phyloP scores from a whole-genome alignment of 2,888 invertebrate genomes.

The Diarsia brunnea region DNA sequence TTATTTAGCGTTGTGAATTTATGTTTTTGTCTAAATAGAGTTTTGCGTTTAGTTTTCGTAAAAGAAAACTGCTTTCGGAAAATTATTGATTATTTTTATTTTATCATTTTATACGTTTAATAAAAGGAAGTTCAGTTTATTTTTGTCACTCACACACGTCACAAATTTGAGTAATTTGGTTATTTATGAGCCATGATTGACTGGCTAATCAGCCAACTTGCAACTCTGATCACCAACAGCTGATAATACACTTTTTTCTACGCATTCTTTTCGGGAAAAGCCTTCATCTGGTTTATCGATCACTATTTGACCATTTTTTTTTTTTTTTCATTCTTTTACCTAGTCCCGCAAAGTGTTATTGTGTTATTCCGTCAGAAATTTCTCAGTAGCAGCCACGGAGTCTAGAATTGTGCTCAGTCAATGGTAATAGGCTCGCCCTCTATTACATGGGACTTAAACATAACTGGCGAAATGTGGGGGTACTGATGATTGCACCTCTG shows the following conservation, averaged over 20 bases:
- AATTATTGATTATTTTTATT: not conserved
- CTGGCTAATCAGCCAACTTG: not conserved
- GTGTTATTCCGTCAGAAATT: not conserved
- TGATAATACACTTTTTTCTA: not conserved
- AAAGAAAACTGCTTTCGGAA: not conserved
- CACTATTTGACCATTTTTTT: not conserved
- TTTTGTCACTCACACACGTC: too few relatives aligned
- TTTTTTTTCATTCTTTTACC: not conserved
- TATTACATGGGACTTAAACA: not conserved
- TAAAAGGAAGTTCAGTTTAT: too few relatives aligned
- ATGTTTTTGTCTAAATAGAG: not conserved
- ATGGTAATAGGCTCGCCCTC: not conserved
- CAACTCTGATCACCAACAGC: not conserved
- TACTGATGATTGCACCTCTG: not conserved
- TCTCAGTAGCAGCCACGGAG: not conserved
- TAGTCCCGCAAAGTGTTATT: not conserved
- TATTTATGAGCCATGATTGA: not conserved
- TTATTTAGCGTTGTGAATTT: slow-evolving; percentile 20
- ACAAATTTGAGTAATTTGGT: too few relatives aligned
- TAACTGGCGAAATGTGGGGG: not conserved
- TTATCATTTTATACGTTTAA: not conserved
- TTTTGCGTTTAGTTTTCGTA: not conserved
- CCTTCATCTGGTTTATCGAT: not conserved
- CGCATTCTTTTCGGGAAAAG: not conserved
- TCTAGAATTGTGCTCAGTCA: too few relatives aligned